Base-by-base conservation (phyloP, 2,888 invertebrate species). In the Sabellastarte sp. region DNA sequence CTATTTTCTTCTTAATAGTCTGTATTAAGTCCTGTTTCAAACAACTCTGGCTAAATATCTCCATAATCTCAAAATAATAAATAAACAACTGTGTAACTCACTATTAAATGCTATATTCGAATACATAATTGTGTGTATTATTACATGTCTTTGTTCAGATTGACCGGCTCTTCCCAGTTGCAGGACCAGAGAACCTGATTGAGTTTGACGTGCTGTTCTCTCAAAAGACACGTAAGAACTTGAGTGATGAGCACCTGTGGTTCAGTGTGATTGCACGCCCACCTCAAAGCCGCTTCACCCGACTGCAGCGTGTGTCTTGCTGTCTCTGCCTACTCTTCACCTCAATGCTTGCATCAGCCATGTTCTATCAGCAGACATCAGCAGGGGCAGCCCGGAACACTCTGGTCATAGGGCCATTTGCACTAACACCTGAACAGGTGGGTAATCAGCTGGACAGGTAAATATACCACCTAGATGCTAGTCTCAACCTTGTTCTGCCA, bases 161-260 rank as follows among this genome's bases (percentile, higher is more conserved):
- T 61, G 87, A 87, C 67, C 77, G 86, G 31, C 74, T 86, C 28
- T 70, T 87, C n/a, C 84, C 86, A 1, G 85, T 85, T 2, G 84
- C 86, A 15, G 84, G 84, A 1, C 74, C 76, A 28, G 84, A 84
- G 56, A 84, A 86, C 73, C 81, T 84, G 73, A 79, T 78, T 1
- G 80, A 85, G 62, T 86, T 86, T 69, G 73, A 76, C 5, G 84
- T 85, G 70, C 74, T 86, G 61, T 86, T 86, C 73, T 72, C 81
- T 1, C 80, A 81, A 63, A 79, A 77, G 41, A 77, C 83, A 3
- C 77, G 79, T 50, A 81, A 82, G 70, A 82, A 84, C 60, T 74
- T 87, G 2, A 78, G 81, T 20, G 87, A 87, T 67, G 85, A 84
- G 2, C 87, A 87, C 73, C 74, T 87, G 55, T 87, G 87, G 87